These are phyloP conservation scores for Pempheris klunzingeri DNA, from an alignment of 2,797 vertebrate species.

Conservation along the genomic window DNA sequence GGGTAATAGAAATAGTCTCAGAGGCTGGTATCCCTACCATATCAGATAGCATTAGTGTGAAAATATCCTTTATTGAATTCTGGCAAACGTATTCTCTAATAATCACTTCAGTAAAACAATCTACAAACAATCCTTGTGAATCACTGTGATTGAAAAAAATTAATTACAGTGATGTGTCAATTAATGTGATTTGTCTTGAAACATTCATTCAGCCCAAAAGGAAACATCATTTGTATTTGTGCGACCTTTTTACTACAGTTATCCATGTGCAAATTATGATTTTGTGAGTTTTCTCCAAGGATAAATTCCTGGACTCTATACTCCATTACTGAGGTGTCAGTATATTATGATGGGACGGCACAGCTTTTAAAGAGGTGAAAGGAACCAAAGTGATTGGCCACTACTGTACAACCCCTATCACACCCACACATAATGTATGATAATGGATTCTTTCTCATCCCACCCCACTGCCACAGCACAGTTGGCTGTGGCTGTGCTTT, in stretches of 20 bases:
- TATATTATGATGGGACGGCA: constrained; percentile 1
- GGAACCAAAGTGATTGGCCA: constrained; percentile 36
- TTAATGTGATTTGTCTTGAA: no score
- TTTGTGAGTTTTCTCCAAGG: neutral
- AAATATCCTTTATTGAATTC: neutral
- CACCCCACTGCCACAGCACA: constrained; percentile 30
- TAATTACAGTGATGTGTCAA: no score
- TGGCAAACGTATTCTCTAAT: neutral
- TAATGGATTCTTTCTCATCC: constrained; percentile 54
- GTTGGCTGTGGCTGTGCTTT: constrained; percentile 50
- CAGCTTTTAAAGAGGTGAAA: constrained; percentile 33
- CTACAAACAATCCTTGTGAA: neutral
- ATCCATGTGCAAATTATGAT: neutral
- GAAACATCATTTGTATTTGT: neutral
- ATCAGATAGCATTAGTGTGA: neutral
- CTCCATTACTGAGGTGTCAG: constrained; percentile 31
- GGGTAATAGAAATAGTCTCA: neutral
- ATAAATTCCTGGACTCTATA: neutral
- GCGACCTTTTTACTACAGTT: neutral
- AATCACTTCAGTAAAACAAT: neutral
- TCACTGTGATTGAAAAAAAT: neutral
- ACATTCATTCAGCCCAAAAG: neutral
- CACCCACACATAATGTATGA: constrained; percentile 54
- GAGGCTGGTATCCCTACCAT: no score
- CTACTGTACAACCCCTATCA: constrained; percentile 37